These are phyloP conservation scores for Gobius niger DNA, from an alignment of 2,113 vertebrate genomes.

Conservation along the genomic window DNA sequence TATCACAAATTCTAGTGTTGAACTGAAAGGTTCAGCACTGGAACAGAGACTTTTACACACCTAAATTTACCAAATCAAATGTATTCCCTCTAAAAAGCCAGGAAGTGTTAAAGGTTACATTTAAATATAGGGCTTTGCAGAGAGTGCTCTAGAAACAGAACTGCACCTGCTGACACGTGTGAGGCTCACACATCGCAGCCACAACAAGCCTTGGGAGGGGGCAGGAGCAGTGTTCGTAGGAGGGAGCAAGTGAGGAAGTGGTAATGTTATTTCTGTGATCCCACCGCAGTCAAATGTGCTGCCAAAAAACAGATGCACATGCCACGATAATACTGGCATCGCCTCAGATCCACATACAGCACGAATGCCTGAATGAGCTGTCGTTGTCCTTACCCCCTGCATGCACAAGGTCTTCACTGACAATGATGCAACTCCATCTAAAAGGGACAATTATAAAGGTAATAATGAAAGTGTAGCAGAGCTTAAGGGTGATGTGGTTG, in stretches of 20 bases:
- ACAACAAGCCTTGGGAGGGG: conserved; percentile 29
- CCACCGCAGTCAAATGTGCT: conserved; percentile 48
- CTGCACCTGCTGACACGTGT: conserved; percentile 41
- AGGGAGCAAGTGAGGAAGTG: conserved; percentile 66
- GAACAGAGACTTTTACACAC: not conserved
- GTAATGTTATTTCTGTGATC: conserved; percentile 38
- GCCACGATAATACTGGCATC: conserved; percentile 27
- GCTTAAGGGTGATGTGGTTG: not conserved
- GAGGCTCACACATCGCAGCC: conserved; percentile 8
- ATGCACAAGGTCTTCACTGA: not conserved
- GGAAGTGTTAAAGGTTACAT: conserved; percentile 56
- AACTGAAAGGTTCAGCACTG: not conserved
- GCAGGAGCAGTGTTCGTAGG: conserved; percentile 52
- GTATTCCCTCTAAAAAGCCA: conserved; percentile 33
- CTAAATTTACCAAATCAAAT: conserved; percentile 12
- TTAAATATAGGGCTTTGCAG: conserved; percentile 48
- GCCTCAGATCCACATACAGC: not conserved
- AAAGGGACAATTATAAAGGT: not conserved
- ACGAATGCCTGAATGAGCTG: not conserved
- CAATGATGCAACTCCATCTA: not conserved
- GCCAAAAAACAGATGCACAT: conserved; percentile 11
- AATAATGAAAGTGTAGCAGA: not conserved
- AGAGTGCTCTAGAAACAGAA: conserved; percentile 37
- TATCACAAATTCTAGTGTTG: not conserved
- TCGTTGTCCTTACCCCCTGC: not conserved